phyloP scores from a whole-genome alignment of 2,888 invertebrate genomes.

The Spilarctia lutea region DNA sequence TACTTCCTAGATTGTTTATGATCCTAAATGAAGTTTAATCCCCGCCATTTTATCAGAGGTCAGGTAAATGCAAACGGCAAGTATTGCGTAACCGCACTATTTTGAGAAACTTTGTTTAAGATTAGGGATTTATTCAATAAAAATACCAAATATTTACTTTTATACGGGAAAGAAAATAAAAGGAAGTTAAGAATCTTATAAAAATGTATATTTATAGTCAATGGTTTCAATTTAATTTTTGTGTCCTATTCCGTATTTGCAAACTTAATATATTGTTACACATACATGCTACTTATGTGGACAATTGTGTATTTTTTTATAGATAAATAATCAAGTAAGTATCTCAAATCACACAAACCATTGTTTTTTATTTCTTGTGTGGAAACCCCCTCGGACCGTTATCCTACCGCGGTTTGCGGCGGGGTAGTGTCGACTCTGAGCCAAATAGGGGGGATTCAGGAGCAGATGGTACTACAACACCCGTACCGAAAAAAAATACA shows the following conservation, averaged over 20 bases:
- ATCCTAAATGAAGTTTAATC: slow-evolving; percentile 71
- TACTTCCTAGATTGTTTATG: slow-evolving; percentile 63
- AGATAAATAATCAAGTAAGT: background rate
- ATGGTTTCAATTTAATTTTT: background rate
- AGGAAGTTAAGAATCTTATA: background rate
- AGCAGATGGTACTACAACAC: too few relatives aligned
- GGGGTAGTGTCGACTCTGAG: too few relatives aligned
- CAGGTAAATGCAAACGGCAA: slow-evolving; percentile 69
- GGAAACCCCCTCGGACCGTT: background rate
- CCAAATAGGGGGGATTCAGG: too few relatives aligned
- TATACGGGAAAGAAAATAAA: too few relatives aligned
- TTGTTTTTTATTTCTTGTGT: background rate
- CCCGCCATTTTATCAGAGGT: slow-evolving; percentile 60
- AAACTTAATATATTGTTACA: background rate
- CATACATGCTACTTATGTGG: too few relatives aligned
- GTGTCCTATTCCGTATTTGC: background rate
- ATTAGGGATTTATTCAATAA: slow-evolving; percentile 6
- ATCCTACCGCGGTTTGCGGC: too few relatives aligned
- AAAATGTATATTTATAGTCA: too few relatives aligned
- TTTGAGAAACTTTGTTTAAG: slow-evolving; percentile 29
- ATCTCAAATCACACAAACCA: too few relatives aligned
- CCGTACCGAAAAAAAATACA: background rate
- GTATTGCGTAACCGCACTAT: slow-evolving; percentile 63
- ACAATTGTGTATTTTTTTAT: background rate
- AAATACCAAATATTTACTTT: background rate